Evolutionary conservation across 2,888 invertebrate genomes (phyloP).

Genomic region (Taenaris catops): DNA sequence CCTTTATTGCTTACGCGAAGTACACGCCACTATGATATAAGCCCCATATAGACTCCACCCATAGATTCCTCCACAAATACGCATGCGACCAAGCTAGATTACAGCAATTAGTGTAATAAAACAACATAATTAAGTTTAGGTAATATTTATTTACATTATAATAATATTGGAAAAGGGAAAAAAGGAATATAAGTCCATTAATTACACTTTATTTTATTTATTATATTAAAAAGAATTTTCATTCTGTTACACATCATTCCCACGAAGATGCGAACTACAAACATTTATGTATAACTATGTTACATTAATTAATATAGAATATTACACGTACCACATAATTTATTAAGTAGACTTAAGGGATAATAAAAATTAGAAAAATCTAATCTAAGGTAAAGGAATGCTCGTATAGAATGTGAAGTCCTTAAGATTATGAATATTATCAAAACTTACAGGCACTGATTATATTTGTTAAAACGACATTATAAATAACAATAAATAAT

Average conservation of each 20-base stretch:
- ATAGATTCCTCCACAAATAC: slow-evolving; percentile 10
- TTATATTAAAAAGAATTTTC: slow-evolving; percentile 24
- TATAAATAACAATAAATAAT: slow-evolving; percentile 29
- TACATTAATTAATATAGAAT: slow-evolving; percentile 17
- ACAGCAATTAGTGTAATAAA: slow-evolving; percentile 61
- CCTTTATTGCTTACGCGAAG: too few species aligned
- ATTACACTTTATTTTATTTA: slow-evolving; percentile 30
- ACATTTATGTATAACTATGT: slow-evolving; percentile 17
- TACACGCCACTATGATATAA: too few species aligned
- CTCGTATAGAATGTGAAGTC: slow-evolving; percentile 29
- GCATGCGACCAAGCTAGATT: slow-evolving; percentile 37
- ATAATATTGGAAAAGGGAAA: slow-evolving; percentile 32
- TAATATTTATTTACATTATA: slow-evolving; percentile 53
- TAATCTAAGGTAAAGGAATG: slow-evolving; percentile 38
- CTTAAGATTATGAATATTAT: slow-evolving; percentile 64
- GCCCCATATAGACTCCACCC: too few species aligned
- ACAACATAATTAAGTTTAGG: slow-evolving; percentile 47
- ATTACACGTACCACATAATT: slow-evolving; percentile 14
- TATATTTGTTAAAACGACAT: slow-evolving; percentile 30
- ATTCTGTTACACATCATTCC: slow-evolving; percentile 18
- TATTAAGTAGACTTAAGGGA: slow-evolving; percentile 15
- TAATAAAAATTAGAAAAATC: slow-evolving; percentile 24
- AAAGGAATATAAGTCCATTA: slow-evolving; percentile 27
- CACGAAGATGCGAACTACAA: slow-evolving; percentile 14
- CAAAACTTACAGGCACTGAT: slow-evolving; percentile 74